These are phyloP conservation scores for Rhabdomys dilectus DNA, from an alignment of 2,113 vertebrate genomes.

Conservation along the genomic window DNA sequence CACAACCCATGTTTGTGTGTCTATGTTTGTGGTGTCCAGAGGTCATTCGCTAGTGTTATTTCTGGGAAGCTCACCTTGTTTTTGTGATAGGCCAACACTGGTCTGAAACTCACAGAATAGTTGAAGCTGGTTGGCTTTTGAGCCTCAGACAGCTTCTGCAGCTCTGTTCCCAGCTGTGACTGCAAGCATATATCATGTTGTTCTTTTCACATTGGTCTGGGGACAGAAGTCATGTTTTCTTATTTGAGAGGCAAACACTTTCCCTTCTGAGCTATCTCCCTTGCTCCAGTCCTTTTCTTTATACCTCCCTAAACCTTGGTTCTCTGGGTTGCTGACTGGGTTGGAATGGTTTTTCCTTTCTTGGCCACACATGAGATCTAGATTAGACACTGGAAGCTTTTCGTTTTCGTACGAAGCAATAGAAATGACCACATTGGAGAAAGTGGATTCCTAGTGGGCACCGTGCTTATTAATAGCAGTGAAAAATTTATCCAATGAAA, in stretches of 20 bases:
- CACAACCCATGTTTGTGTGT: no score
- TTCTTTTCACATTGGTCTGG: not conserved
- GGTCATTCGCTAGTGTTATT: not conserved
- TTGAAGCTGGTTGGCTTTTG: no score
- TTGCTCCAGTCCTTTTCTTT: not conserved
- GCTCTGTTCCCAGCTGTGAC: not conserved
- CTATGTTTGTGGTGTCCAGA: no score
- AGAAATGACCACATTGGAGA: not conserved
- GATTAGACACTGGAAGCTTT: not conserved
- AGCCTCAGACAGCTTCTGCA: no score
- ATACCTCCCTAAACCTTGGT: not conserved
- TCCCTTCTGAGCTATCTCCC: not conserved
- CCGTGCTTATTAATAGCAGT: not conserved
- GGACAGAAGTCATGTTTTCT: not conserved
- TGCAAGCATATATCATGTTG: no score
- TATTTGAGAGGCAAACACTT: not conserved
- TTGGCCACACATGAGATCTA: not conserved
- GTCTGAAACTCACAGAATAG: no score
- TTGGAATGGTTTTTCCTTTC: not conserved
- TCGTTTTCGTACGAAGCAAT: not conserved
- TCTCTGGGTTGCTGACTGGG: not conserved
- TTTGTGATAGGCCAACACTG: not conserved
- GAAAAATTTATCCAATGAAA: not conserved
- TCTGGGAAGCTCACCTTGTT: not conserved
- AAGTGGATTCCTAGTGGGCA: not conserved